Evolutionary conservation across 2,113 vertebrate genomes (phyloP).

Genomic region (Lampris incognitus): DNA sequence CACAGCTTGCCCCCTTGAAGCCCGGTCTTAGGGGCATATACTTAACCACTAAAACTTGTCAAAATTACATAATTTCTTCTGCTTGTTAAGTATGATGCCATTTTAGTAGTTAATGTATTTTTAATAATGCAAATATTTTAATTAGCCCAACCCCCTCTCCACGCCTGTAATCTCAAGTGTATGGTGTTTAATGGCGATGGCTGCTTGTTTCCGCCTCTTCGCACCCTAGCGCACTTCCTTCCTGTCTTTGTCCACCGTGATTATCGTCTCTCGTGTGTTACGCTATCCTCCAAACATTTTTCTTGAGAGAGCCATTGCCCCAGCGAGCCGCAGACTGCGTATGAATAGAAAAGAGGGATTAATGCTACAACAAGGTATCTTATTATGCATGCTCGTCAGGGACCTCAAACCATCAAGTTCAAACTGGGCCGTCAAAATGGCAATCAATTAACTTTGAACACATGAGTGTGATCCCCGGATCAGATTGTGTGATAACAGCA

Average conservation of each 20-base stretch:
- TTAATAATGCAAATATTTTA: conserved; percentile 76
- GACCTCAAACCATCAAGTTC: conserved; percentile 11
- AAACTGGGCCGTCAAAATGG: not conserved
- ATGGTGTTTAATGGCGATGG: conserved; percentile 52
- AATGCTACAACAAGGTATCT: not conserved
- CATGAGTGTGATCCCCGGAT: conserved; percentile 25
- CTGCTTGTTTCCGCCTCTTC: conserved; percentile 26
- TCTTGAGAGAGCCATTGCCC: not conserved
- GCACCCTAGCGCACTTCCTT: not conserved
- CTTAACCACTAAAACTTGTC: conserved; percentile 38
- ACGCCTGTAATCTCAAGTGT: conserved; percentile 67
- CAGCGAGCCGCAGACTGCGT: not conserved
- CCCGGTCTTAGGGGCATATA: conserved; percentile 9
- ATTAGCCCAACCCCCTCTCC: conserved; percentile 60
- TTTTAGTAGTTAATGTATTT: conserved; percentile 68
- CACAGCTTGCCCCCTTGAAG: conserved; percentile 11
- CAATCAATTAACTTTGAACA: conserved; percentile 37
- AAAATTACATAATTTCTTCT: conserved; percentile 58
- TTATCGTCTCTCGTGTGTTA: not conserved
- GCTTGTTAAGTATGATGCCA: conserved; percentile 63
- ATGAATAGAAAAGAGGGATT: not conserved
- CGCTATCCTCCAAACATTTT: conserved; percentile 1
- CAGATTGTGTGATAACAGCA: conserved; percentile 34
- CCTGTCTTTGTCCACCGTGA: conserved; percentile 4
- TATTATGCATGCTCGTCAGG: not conserved